phyloP scores from a whole-genome alignment of 2,797 vertebrate genomes.

The Falco naumanni region DNA sequence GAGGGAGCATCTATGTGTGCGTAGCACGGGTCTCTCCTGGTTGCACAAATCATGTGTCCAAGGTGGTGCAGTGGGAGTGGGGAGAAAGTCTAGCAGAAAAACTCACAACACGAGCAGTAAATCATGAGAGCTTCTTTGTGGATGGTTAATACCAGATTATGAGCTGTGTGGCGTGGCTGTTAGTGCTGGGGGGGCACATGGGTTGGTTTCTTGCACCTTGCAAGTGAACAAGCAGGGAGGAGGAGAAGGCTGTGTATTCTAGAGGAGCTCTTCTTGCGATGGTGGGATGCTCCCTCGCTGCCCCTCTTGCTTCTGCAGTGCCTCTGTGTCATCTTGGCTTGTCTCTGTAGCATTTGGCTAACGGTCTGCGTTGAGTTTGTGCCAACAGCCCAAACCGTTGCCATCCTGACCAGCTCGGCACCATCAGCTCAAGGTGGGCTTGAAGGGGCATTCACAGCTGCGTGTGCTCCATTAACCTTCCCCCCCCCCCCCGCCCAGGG shows the following conservation, averaged over 20 bases:
- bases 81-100: neutral
- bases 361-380: neutral
- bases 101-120: neutral
- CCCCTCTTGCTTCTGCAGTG: neutral
- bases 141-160: neutral
- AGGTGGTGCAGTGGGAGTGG: neutral
- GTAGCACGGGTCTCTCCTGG: neutral
- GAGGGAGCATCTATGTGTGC: neutral
- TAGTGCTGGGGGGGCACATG: neutral
- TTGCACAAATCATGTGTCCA: neutral
- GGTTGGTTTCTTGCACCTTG: neutral
- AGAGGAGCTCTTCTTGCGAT: neutral
- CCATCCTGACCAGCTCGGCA: neutral
- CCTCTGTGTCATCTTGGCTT: neutral
- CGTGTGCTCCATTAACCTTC: rapidly evolving
- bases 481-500: neutral
- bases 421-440: neutral
- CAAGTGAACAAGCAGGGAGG: neutral
- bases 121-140: neutral
- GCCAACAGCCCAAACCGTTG: neutral
- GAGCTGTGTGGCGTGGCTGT: neutral
- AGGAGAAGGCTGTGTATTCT: neutral
- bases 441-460: rapidly evolving
- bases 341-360: neutral
- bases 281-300: neutral